Base-by-base conservation (phyloP, 2,797 vertebrate genomes). In the Tarsius wallacei region DNA sequence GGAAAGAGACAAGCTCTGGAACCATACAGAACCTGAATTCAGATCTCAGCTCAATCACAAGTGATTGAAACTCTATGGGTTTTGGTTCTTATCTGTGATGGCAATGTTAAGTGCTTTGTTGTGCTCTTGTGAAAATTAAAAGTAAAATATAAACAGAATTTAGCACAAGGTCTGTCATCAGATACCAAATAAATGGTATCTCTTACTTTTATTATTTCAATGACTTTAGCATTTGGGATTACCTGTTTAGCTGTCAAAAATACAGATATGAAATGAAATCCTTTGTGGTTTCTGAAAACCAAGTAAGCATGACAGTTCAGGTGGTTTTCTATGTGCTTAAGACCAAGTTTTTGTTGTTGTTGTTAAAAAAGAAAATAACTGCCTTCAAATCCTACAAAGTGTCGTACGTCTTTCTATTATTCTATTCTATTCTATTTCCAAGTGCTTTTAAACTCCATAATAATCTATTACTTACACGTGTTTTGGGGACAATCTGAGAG, bases 351-450 rank as follows among this genome's bases (percentile, higher is more conserved):
- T 85, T 68, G 10, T 77, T 5, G 7, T 57, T 77, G n/a, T 42
- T 42, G 42, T 42, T 42, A 93, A 61, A 93, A 70, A 1, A 76
- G 36, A 93, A 90, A 95, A 95, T 61, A 94, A 84, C 59, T 89
- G 76, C 51, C 66, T 77, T 11, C 6, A 70, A 89, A 77, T 86
- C 42, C 55, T 84, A 80, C 51, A 70, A 51, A 81, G 24, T 77
- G 33, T 16, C 47, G 82, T 5, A 63, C 17, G 6, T 5, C 1
- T 80, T 15, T n/a, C 22, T 95, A 49, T 64, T n/a, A n/a, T n/a
- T n/a, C n/a, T n/a, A n/a, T n/a, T n/a, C n/a, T n/a, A n/a, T n/a
- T n/a, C n/a, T n/a, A n/a, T n/a, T n/a, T n/a, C n/a, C n/a, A n/a
- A 86, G 55, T 51, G 17, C 42, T 82, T 57, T 68, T 16, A 42